These are phyloP conservation scores for Chlamydotis undulata DNA, from an alignment of 2,113 vertebrate species.

Conservation along the genomic window DNA sequence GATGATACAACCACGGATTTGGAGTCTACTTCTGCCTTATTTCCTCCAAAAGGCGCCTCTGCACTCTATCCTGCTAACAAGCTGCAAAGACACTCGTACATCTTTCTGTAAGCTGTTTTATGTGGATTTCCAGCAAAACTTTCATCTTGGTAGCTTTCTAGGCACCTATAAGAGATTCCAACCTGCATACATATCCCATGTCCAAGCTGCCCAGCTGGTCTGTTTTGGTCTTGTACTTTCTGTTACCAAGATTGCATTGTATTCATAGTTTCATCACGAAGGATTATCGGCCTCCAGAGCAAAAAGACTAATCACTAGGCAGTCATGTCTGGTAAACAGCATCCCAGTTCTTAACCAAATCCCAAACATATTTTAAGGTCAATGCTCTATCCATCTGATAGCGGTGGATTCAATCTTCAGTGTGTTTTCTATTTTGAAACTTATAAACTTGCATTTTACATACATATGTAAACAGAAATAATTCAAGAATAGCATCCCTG, in stretches of 20 bases:
- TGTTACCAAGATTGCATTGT: not conserved
- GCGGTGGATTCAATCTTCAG: not conserved
- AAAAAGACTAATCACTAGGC: not conserved
- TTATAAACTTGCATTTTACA: not conserved
- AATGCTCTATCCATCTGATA: not conserved
- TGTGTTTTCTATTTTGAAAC: not conserved
- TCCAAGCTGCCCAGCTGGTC: fast-evolving
- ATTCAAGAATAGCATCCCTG: not conserved
- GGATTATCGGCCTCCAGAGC: not conserved
- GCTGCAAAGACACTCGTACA: not conserved
- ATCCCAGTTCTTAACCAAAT: not conserved
- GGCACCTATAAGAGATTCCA: not conserved
- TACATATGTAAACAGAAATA: not conserved
- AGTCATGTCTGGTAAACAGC: not conserved
- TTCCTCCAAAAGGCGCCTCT: not conserved
- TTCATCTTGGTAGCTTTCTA: not conserved
- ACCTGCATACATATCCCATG: fast-evolving
- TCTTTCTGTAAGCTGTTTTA: not conserved
- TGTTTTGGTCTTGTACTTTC: not conserved
- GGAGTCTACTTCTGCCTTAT: not conserved
- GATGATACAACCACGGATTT: fast-evolving
- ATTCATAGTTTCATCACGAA: not conserved
- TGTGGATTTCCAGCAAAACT: not conserved
- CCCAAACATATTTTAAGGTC: not conserved
- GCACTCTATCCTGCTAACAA: not conserved